Percentiles rank a stretch among this genome's conserved stretches.
Conservation (phyloP, 2,797 vertebrate genomes). For the Hirundo rustica region DNA sequence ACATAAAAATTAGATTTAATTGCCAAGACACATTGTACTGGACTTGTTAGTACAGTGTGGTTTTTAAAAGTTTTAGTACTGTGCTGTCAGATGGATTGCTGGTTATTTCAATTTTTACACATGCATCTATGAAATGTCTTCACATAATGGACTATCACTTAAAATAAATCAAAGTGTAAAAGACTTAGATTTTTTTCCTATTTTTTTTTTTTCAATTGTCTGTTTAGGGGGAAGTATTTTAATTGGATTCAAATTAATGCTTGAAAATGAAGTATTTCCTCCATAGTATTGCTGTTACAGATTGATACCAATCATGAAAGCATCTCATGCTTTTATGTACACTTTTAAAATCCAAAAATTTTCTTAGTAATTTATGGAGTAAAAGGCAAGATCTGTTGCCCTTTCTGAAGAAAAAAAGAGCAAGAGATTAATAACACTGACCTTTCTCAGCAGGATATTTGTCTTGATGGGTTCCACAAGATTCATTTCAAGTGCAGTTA, state of each 20-base stretch:
- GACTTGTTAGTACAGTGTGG: background rate
- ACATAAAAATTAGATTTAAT: background rate
- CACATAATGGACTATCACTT: background rate
- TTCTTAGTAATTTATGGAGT: background rate
- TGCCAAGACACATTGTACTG: background rate
- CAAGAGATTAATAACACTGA: background rate
- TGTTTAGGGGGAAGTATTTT: background rate
- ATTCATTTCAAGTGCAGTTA: background rate
- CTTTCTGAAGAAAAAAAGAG: background rate
- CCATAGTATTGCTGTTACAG: background rate
- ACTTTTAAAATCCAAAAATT: background rate
- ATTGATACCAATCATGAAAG: background rate
- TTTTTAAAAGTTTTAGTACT: background rate
- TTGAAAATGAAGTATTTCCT: background rate
- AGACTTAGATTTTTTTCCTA: background rate
- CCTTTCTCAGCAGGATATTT: background rate
- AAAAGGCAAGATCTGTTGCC: background rate
- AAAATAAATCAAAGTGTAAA: background rate
- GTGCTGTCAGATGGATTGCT: background rate
- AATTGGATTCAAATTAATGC: background rate
- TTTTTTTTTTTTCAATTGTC: background rate
- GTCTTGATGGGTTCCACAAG: background rate
- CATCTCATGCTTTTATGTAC: background rate
- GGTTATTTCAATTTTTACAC: background rate
- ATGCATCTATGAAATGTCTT: background rate